Base-by-base conservation (phyloP, 2,888 invertebrate genomes). In the Drosophila atripex region DNA sequence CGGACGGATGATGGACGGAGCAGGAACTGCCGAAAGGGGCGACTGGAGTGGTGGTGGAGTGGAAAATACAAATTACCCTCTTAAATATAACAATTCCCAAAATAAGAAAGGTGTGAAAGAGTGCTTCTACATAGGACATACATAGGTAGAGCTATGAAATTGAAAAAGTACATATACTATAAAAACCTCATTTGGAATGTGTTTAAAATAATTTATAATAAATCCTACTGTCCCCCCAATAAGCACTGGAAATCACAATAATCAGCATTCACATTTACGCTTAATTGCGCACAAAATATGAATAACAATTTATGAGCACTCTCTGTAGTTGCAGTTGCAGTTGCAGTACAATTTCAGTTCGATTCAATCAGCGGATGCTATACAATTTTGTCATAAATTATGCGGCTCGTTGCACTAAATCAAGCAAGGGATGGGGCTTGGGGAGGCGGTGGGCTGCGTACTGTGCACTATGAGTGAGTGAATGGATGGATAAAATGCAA, bases 351-450 rank as follows among this genome's bases (percentile, higher is more conserved):
- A 66, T 76, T 80, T 77, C 56, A 64, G 51, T 64, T 74, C 84
- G 70, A 77, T 72, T 77, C 75, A 77, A 77, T 84, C 69, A 79
- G 57, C 59, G 50, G 53, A 58, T 71, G 61, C 68, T 28, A 56
- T 75, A 76, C 76, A 76, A 88, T 88, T 86, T 83, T 71, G 74
- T 60, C 74, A 83, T 87, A 86, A 87, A 88, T 87, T 82, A 75
- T 70, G 60, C 75, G 65, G 75, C 59, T 76, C 75, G 68, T 49
- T 80, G 86, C 80, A 84, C 80, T 86, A 86, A 86, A 86, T 84
- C 85, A 85, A 80, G 23, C 69, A 43, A 54, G 49, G 53, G 38
- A 46, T 41, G 39, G 25, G n/a, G 14, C 21, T 14, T 9, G 3
- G 21, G n/a, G n/a, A 21, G n/a, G 43, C 8, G 47, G 18, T n/a